phyloP scores from a whole-genome alignment of 23 tunicate genomes.

The Trididemnum nubilum region DNA sequence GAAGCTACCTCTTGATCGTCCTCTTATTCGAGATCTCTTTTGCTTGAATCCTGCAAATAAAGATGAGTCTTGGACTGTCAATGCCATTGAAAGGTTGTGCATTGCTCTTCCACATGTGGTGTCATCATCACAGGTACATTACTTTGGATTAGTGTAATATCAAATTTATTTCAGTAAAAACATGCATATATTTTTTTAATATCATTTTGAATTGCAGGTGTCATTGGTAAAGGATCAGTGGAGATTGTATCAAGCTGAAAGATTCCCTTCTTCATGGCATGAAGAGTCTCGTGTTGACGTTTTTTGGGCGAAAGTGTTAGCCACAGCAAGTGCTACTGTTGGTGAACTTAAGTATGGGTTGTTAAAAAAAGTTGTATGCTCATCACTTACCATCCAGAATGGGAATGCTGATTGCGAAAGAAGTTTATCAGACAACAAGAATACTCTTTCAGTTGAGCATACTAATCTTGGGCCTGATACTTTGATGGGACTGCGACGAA shows the following conservation, averaged over 20 bases:
- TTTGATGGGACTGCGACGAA: slow-evolving; percentile 10
- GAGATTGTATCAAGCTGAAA: slow-evolving; percentile 1
- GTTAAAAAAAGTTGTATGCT: slow-evolving; percentile 8
- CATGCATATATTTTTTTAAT: not conserved
- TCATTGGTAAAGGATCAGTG: slow-evolving; percentile 18
- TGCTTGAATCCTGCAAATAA: slow-evolving; percentile 3
- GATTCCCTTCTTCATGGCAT: not conserved
- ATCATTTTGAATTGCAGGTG: slow-evolving; percentile 13
- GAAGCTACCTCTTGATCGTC: slow-evolving; percentile 10
- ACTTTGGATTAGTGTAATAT: not conserved
- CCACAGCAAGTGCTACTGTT: not conserved
- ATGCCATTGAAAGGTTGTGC: slow-evolving; percentile 22
- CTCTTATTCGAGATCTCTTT: not conserved
- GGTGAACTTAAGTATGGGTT: not conserved
- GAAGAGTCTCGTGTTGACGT: slow-evolving; percentile 5
- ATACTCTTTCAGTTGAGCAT: not conserved
- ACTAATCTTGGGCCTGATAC: not conserved
- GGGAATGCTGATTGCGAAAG: slow-evolving; percentile 14
- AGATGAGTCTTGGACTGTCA: slow-evolving; percentile 13
- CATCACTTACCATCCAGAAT: not conserved
- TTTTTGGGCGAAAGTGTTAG: not conserved
- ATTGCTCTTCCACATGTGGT: slow-evolving; percentile 12
- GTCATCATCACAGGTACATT: slow-evolving; percentile 12
- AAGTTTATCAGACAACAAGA: slow-evolving; percentile 15
- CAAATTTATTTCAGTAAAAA: not conserved